Evolutionary conservation across 2,888 invertebrate genomes (phyloP).

Genomic region (Epistrophe grossulariae): DNA sequence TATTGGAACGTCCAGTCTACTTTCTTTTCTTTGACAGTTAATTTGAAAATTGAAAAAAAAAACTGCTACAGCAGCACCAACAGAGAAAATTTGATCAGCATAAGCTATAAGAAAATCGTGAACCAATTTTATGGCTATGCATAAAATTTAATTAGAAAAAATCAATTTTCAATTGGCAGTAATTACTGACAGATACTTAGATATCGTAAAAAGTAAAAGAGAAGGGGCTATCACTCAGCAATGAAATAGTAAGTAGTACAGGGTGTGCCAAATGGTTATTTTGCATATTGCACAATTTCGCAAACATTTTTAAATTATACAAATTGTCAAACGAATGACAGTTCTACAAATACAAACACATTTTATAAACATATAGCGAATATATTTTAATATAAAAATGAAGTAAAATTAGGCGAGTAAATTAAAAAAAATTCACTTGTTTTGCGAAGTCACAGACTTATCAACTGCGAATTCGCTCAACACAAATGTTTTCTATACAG

Average conservation of each 20-base stretch:
- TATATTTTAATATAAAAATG: too few relatives aligned
- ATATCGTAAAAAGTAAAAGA: conserved; percentile 14
- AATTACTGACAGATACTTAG: conserved; percentile 58
- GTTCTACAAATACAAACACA: too few relatives aligned
- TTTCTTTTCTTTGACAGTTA: conserved; percentile 66
- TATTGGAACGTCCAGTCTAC: conserved; percentile 22
- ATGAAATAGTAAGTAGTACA: not conserved
- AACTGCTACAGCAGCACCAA: conserved; percentile 1
- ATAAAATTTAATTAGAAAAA: conserved; percentile 72
- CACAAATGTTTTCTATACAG: too few relatives aligned
- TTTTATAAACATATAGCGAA: too few relatives aligned
- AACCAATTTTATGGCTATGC: conserved; percentile 70
- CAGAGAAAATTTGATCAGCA: conserved; percentile 55
- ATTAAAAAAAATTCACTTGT: too few relatives aligned
- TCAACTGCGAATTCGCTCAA: too few relatives aligned
- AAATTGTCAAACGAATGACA: not conserved
- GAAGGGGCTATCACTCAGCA: conserved; percentile 28
- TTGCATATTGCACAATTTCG: not conserved
- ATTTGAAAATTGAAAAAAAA: conserved; percentile 9
- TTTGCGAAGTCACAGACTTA: too few relatives aligned
- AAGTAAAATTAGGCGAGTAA: too few relatives aligned
- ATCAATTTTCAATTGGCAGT: conserved; percentile 73
- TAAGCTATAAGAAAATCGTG: conserved; percentile 49
- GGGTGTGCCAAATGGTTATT: not conserved
- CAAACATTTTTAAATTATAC: too few relatives aligned